Base-by-base conservation (phyloP, 2,113 vertebrate genomes). In the Jacana jacana region DNA sequence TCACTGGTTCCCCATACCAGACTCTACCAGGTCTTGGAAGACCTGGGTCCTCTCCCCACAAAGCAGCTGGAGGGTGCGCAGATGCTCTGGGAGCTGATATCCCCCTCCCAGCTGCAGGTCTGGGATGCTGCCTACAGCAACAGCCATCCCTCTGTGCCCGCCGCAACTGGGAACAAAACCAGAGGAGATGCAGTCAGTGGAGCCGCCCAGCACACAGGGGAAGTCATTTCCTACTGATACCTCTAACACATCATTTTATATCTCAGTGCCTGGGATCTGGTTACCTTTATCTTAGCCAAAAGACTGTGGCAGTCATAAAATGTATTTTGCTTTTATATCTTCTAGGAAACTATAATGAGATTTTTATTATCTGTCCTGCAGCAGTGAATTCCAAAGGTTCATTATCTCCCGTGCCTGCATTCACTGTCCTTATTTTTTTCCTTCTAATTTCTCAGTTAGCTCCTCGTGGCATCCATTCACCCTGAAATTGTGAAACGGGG, bases 221-320 rank as follows among this genome's bases (percentile, higher is more conserved):
- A 91, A 90, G 89, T 61, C 4, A 89, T 91, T 95, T 91, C 81
- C 78, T 80, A 81, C 70, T 76, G 91, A 96, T 87, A 87, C 88
- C 84, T 95, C 93, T 86, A 94, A 94, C 86, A 90, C 79, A 79
- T 94, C 51, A 84, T 94, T 93, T 88, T 94, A 6, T 78, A 88
- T 81, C 86, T 86, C 5, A 5, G 0, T 86, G 76, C 8, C 63
- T 83, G 80, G 73, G 72, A 68, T 96, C 48, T 90, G 82, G 80
- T 94, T 95, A 64, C 60, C 31, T 61, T 96, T 83, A 94, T 90
- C 93, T 93, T 91, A 89, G 93, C 93, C 95, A 96, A 91, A 93
- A 88, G 44, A 44, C 81, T 77, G n/a, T 18, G 78, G 77, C 0
- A 2, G 66, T 78, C 85, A 75, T 88, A 84, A 90, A 93, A 86